Percentiles rank a stretch among this genome's conserved stretches.
phyloP scores from a whole-genome alignment of 1,140 invertebrate species.

The Eulimnadia texana region DNA sequence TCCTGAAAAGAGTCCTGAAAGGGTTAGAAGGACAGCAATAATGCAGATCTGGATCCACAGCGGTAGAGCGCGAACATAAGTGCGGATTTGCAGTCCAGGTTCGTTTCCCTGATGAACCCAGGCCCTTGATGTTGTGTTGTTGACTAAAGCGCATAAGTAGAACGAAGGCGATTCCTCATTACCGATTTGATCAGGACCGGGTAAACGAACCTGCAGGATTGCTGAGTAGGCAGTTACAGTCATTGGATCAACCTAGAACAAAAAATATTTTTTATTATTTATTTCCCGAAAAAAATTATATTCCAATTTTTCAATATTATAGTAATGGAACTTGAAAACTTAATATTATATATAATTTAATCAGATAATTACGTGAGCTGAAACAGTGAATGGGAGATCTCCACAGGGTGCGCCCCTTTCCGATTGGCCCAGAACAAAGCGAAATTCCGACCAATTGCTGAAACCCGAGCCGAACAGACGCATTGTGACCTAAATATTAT shows the following conservation, averaged over 20 bases:
- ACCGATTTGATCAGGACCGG: slow-evolving; percentile 3
- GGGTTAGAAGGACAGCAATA: slow-evolving; percentile 56
- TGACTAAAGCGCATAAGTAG: slow-evolving; percentile 20
- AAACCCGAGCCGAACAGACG: slow-evolving; percentile 62
- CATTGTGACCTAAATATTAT: slow-evolving; percentile 32
- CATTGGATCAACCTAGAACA: not conserved
- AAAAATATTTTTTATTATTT: not conserved
- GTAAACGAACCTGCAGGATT: slow-evolving; percentile 1
- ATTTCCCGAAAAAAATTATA: not conserved
- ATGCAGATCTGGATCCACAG: slow-evolving; percentile 56
- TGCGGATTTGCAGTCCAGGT: slow-evolving; percentile 40
- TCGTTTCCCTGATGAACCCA: slow-evolving; percentile 59
- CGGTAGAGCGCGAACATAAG: slow-evolving; percentile 51
- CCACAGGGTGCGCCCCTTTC: slow-evolving; percentile 35
- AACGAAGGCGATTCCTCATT: slow-evolving; percentile 4
- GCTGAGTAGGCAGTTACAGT: not conserved
- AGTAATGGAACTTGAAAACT: not conserved
- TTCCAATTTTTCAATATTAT: not conserved
- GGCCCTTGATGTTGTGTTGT: slow-evolving; percentile 27
- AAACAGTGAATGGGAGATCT: slow-evolving; percentile 15
- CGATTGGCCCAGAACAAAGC: slow-evolving; percentile 45
- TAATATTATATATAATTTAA: not conserved
- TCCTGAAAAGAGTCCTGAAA: slow-evolving; percentile 88
- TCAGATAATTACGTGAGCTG: slow-evolving; percentile 10
- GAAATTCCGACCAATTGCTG: slow-evolving; percentile 45